Conservation (phyloP, 2,797 vertebrate species). For the Phoxinus dragarum region DNA sequence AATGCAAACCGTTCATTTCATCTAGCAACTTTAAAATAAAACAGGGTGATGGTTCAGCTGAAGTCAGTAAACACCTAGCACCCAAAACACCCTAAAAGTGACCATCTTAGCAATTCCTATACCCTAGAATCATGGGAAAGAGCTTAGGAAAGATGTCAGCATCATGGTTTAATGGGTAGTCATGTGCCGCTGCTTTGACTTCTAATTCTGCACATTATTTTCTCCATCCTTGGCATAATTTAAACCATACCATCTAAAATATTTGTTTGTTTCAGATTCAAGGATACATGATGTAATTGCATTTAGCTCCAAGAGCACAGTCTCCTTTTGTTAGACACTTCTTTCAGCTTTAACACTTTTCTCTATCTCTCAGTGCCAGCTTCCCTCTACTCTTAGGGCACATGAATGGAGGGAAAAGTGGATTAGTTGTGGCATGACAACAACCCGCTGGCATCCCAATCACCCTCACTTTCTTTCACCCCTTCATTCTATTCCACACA, state of each 20-base stretch:
- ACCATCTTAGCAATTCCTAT: not conserved
- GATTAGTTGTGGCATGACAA: slow-evolving; percentile 74
- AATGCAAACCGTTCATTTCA: no score
- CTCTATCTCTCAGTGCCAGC: slow-evolving; percentile 15
- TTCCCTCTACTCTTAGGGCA: slow-evolving; percentile 46
- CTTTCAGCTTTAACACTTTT: slow-evolving; percentile 12
- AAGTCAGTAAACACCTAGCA: not conserved
- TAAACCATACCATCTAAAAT: no score
- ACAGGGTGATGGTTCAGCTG: no score
- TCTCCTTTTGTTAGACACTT: slow-evolving; percentile 23
- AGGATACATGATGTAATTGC: slow-evolving; percentile 21
- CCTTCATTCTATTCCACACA: not conserved
- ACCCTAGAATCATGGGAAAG: not conserved
- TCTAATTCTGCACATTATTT: not conserved
- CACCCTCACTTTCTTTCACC: slow-evolving; percentile 27
- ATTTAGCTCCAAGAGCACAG: slow-evolving; percentile 49
- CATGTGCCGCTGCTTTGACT: not conserved
- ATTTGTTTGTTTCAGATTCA: not conserved
- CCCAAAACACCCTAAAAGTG: not conserved
- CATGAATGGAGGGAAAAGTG: slow-evolving; percentile 64
- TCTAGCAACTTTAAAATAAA: no score
- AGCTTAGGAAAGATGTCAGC: not conserved
- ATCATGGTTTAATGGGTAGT: not conserved
- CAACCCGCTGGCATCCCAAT: slow-evolving; percentile 71
- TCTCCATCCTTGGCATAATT: not conserved